Base-by-base conservation (phyloP, 2,888 invertebrate genomes). In the Eupithecia tripunctaria region DNA sequence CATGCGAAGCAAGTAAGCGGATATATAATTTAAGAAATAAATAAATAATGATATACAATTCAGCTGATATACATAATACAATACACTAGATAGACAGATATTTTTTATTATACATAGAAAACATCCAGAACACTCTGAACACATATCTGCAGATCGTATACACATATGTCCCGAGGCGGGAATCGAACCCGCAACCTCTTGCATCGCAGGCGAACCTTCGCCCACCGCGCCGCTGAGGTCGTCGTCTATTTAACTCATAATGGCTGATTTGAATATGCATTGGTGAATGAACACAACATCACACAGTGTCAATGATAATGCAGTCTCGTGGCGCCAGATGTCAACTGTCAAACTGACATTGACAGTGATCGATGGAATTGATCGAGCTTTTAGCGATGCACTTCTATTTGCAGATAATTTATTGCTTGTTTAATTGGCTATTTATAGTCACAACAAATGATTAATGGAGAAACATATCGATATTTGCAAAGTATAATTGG, bases 271-370 rank as follows among this genome's bases (percentile, higher is more conserved):
- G 25, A 56, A 14, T 56, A 56, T 25, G 21, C 5, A 25, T 25
- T 56, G 25, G 21, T 56, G 4, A 56, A 12, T 51, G 21, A 21
- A 47, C 47, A 47, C 47, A n/a, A n/a, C n/a, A 47, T 47, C 25
- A 59, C 29, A 29, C 2, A 60, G 27, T 15, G 18, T 10, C 29
- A 18, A 60, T 18, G 27, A 60, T 18, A 29, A 60, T 60, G 56
- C 7, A 38, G 1, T 38, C 64, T 25, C 14, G 47, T 65, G 76
- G 76, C 68, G 47, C 71, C 80, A 77, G 69, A 36, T 59, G 67
- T 69, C 69, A 65, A 64, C 72, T 75, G 74, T 72, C 74, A 75
- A 72, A 72, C 18, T 74, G 74, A 72, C 71, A 74, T 25, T 72
- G 74, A 59, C 69, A 75, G 59, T 70, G 70, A 75, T 67, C 29